Conservation (phyloP, 2,113 vertebrate genomes). For the Pantherophis guttatus region DNA sequence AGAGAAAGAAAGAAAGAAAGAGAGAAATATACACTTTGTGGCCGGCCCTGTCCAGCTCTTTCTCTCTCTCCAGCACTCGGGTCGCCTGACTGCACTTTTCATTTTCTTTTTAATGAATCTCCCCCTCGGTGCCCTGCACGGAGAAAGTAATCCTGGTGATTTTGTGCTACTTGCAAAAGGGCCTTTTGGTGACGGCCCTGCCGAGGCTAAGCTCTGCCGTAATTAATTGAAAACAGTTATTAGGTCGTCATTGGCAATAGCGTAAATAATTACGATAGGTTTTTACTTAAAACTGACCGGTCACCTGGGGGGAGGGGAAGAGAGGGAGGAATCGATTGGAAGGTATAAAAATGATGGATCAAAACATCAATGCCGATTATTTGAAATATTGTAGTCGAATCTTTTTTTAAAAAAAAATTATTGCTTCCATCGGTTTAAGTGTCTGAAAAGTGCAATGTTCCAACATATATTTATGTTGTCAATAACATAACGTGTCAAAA, state of each 20-base stretch:
- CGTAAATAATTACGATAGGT: constrained; percentile 73
- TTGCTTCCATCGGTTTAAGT: constrained; percentile 78
- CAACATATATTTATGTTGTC: constrained; percentile 81
- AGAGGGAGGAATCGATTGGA: constrained; percentile 72
- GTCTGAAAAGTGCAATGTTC: constrained; percentile 78
- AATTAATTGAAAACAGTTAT: constrained; percentile 75
- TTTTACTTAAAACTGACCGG: constrained; percentile 79
- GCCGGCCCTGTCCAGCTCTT: background rate
- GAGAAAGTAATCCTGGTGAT: constrained; percentile 37
- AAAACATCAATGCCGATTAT: constrained; percentile 81
- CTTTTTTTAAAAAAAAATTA: constrained; percentile 68
- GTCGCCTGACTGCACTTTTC: constrained; percentile 45
- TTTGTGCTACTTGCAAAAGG: constrained; percentile 25
- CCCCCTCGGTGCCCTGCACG: constrained; percentile 2
- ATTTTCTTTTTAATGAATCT: constrained; percentile 30
- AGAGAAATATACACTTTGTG: background rate
- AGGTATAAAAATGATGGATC: constrained; percentile 79
- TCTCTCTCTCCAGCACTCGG: background rate
- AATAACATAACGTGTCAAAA: constrained; percentile 73
- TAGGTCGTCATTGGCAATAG: constrained; percentile 74
- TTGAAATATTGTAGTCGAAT: constrained; percentile 81
- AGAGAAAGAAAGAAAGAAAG: no score
- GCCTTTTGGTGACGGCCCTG: constrained; percentile 30
- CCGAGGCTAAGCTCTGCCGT: constrained; percentile 54
- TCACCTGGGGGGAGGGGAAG: constrained; percentile 35